Conservation (phyloP, 2,113 vertebrate species). For the Leptodactylus fuscus region DNA sequence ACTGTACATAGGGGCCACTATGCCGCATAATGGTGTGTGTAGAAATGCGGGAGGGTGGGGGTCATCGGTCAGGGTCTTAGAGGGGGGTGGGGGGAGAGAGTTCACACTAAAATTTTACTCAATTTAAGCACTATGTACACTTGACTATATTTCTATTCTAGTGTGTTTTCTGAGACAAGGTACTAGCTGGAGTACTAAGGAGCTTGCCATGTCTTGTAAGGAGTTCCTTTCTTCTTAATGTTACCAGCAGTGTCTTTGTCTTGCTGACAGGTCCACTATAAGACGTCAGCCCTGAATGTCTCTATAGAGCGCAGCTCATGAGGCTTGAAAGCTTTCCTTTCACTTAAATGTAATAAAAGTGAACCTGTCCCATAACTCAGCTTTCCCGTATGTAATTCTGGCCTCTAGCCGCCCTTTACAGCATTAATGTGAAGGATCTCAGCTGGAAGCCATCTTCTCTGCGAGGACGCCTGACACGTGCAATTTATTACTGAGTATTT, state of each 20-base stretch:
- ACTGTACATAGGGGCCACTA: no score
- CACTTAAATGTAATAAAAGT: neutral
- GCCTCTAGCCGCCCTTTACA: slow-evolving; percentile 16
- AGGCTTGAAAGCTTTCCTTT: slow-evolving; percentile 25
- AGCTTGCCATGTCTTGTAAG: neutral
- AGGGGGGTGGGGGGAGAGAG: no score
- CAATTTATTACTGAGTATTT: slow-evolving; percentile 24
- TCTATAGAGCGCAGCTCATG: neutral
- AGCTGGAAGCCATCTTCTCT: slow-evolving; percentile 32
- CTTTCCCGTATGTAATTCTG: slow-evolving; percentile 5
- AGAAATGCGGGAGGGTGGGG: no score
- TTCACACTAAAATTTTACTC: no score
- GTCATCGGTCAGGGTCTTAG: no score
- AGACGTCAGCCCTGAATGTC: neutral
- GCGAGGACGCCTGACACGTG: neutral
- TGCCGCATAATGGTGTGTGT: no score
- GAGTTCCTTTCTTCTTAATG: neutral
- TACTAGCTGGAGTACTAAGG: neutral
- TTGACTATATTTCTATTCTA: neutral
- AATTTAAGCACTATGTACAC: neutral
- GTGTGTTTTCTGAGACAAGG: neutral
- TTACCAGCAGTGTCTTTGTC: neutral
- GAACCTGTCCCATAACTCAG: neutral
- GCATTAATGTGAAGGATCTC: slow-evolving; percentile 10
- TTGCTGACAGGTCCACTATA: neutral